These are phyloP conservation scores for Acanthis flammea DNA, from an alignment of 2,797 vertebrate genomes.

Conservation along the genomic window DNA sequence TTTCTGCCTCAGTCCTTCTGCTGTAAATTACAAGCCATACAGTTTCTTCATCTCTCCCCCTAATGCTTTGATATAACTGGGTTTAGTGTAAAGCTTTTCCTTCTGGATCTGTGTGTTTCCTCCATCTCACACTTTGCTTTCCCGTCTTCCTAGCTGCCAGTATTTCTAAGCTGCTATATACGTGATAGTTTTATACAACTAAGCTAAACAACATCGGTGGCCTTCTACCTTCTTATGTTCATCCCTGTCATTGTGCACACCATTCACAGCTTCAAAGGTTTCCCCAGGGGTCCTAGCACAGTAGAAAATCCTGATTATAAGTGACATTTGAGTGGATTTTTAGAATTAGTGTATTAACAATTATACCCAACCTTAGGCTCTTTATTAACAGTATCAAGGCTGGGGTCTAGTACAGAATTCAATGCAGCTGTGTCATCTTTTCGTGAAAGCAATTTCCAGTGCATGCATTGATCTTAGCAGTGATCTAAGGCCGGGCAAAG, in stretches of 20 bases:
- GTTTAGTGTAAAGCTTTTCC: slow-evolving; percentile 64
- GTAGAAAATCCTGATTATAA: slow-evolving; percentile 83
- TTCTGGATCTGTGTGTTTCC: slow-evolving; percentile 59
- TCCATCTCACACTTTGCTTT: slow-evolving; percentile 57
- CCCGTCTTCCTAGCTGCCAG: slow-evolving; percentile 66
- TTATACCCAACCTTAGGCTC: slow-evolving; percentile 78
- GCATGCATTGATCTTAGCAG: slow-evolving; percentile 42
- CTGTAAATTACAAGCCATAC: slow-evolving; percentile 72
- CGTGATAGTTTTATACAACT: slow-evolving; percentile 74
- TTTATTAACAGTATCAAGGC: slow-evolving; percentile 80
- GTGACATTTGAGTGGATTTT: slow-evolving; percentile 83
- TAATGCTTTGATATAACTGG: slow-evolving; percentile 54
- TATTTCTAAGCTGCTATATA: slow-evolving; percentile 67
- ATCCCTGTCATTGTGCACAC: slow-evolving; percentile 70
- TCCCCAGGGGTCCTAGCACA: slow-evolving; percentile 79
- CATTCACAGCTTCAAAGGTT: slow-evolving; percentile 76
- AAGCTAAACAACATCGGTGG: slow-evolving; percentile 65
- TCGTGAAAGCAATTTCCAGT: slow-evolving; percentile 55
- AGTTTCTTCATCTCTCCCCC: slow-evolving; percentile 61
- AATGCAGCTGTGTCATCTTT: slow-evolving; percentile 70
- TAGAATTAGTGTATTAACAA: slow-evolving; percentile 84
- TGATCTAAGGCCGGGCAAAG: slow-evolving; percentile 33
- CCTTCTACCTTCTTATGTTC: slow-evolving; percentile 71
- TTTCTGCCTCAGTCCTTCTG: slow-evolving; percentile 67
- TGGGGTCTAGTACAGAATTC: slow-evolving; percentile 61